phyloP scores from a whole-genome alignment of 2,888 invertebrate species.

The Agriotes lineatus region DNA sequence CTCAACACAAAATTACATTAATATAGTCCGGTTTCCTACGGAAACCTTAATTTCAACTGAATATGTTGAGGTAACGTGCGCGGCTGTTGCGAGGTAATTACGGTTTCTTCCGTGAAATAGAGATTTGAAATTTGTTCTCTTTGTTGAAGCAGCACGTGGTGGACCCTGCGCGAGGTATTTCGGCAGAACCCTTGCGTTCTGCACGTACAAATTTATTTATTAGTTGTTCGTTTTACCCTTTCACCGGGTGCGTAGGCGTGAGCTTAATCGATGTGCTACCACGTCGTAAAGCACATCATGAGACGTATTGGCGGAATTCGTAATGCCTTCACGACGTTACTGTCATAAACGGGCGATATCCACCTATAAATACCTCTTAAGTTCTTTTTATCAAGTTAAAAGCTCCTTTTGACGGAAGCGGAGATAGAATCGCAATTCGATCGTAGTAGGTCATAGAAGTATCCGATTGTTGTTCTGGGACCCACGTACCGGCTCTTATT shows the following conservation, averaged over 20 bases:
- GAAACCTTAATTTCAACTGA: conserved; percentile 6
- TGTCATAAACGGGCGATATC: conserved; percentile 23
- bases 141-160: not conserved
- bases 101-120: not conserved
- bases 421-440: conserved; percentile 33
- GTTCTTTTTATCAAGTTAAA: conserved; percentile 24
- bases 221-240: conserved; percentile 30
- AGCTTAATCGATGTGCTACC: conserved; percentile 31
- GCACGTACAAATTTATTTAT: conserved; percentile 29
- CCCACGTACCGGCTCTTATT: conserved; percentile 42
- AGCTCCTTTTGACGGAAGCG: conserved; percentile 20
- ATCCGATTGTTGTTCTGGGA: conserved; percentile 42
- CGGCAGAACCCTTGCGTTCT: conserved; percentile 6
- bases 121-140: not conserved
- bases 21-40: not conserved
- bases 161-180: conserved; percentile 4
- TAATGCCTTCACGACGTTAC: conserved; percentile 14
- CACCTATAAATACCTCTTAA: conserved; percentile 14
- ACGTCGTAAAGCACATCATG: conserved; percentile 21
- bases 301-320: conserved; percentile 20
- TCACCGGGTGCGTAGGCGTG: conserved; percentile 23
- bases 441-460: conserved; percentile 36
- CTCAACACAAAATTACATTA: conserved; percentile 7
- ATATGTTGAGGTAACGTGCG: not conserved
- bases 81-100: not conserved